Base-by-base conservation (phyloP, 1,140 invertebrate genomes). In the Pseudomyrmex pallidus region DNA sequence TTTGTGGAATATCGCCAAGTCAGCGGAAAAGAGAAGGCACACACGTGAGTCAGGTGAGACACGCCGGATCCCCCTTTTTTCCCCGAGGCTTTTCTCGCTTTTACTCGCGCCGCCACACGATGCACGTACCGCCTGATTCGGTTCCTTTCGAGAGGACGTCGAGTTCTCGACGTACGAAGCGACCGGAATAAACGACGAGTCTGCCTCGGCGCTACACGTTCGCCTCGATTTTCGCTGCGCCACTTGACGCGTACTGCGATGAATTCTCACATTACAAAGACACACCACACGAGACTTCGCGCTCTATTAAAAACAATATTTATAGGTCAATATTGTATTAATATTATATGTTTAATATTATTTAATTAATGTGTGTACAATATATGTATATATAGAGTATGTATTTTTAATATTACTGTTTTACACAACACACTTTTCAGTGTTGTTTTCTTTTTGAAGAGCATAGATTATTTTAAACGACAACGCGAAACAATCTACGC, bases 81-180 rank as follows among this genome's bases (percentile, higher is more conserved):
- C 20, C 35, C 35, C 63, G 35, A 74, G 73, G 63, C 64, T 84
- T 87, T 50, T 46, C 62, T 35, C 52, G 50, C 64, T 54, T 56
- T 17, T 17, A 57, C 56, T 62, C 57, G 54, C 22, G 22, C 35
- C 72, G 50, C 35, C 35, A 2, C 54, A 63, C 82, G 67, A 87
- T 87, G 73, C 73, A 85, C 78, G 74, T 85, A 66, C 59, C 59
- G 62, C 25, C 25, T 85, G 83, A 88, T 88, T 85, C 68, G 78
- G 68, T 74, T 87, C 72, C 44, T 57, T 74, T 67, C 56, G 74
- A 83, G 72, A 35, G 52, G 12, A n/a, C 48, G 46, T 50, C 44
- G 62, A n/a, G 61, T 85, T 85, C 44, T 70, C 83, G 44, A 44
- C 78, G 56, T 57, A 35, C 62, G 64, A 82, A 68, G 44, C 74